Conservation (phyloP, 2,113 vertebrate genomes). For the Struthio camelus region DNA sequence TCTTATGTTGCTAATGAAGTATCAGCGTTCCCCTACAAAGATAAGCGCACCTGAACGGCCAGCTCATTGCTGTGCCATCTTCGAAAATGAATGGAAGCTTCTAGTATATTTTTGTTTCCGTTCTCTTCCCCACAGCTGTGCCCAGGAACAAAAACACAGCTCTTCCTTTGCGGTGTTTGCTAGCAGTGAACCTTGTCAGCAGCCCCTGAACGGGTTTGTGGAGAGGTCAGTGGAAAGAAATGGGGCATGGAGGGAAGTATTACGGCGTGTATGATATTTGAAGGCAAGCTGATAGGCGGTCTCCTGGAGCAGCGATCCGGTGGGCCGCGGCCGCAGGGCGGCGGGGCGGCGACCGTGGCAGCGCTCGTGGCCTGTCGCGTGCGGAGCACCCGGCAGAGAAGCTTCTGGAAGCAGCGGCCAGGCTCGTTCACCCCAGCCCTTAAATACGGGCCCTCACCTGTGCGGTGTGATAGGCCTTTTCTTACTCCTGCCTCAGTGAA, state of each 20-base stretch:
- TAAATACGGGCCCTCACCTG: background rate
- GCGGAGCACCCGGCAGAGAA: background rate
- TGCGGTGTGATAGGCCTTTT: background rate
- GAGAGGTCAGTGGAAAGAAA: background rate
- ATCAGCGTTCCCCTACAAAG: background rate
- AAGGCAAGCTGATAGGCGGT: background rate
- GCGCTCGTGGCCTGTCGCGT: background rate
- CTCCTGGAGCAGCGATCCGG: too few relatives aligned
- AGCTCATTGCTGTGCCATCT: background rate
- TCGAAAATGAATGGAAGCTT: background rate
- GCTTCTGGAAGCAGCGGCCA: background rate
- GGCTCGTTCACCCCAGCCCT: background rate
- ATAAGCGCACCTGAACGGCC: background rate
- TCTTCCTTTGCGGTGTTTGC: background rate
- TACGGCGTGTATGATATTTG: background rate
- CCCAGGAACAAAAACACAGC: background rate
- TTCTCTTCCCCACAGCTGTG: background rate
- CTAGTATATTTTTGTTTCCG: accelerated
- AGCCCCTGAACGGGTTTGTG: background rate
- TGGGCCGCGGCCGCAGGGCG: too few relatives aligned
- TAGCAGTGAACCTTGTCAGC: background rate
- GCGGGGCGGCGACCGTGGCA: too few relatives aligned
- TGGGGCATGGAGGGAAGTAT: background rate
- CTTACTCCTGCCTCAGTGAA: background rate
- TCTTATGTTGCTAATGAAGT: background rate